Percentiles rank a stretch among this genome's conserved stretches.
Conservation (phyloP, 1,140 invertebrate species). For the Megalonaias nervosa region DNA sequence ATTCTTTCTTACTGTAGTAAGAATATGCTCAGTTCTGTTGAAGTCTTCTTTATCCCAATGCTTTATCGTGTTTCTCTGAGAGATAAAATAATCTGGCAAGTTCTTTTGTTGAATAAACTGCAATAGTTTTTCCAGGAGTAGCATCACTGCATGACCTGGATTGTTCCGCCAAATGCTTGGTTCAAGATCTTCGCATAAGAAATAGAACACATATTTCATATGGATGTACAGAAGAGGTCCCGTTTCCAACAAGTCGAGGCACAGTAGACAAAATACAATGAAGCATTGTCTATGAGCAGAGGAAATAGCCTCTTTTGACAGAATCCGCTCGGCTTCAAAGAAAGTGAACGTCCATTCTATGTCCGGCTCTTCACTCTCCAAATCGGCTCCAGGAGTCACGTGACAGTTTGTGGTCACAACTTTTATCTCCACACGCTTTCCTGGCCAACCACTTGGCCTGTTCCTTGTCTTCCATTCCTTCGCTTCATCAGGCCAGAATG, state of each 20-base stretch:
- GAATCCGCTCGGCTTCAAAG: conserved; percentile 24
- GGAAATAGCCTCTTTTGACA: conserved; percentile 25
- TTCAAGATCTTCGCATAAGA: conserved; percentile 25
- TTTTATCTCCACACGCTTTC: conserved; percentile 31
- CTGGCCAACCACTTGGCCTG: conserved; percentile 26
- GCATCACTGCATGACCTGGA: conserved; percentile 19
- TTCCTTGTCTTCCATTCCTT: conserved; percentile 21
- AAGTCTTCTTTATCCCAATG: conserved; percentile 25
- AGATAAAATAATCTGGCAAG: conserved; percentile 31
- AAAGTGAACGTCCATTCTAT: conserved; percentile 34
- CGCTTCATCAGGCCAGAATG: conserved; percentile 25
- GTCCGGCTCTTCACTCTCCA: conserved; percentile 26
- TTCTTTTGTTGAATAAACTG: conserved; percentile 20
- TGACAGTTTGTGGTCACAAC: conserved; percentile 22
- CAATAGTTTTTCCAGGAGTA: conserved; percentile 16
- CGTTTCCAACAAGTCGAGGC: conserved; percentile 18
- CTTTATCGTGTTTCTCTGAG: conserved; percentile 30
- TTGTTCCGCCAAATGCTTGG: conserved; percentile 25
- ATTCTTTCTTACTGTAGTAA: conserved; percentile 18
- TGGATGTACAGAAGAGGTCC: conserved; percentile 10
- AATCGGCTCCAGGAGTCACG: conserved; percentile 32
- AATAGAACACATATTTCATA: conserved; percentile 31
- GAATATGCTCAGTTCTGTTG: not conserved
- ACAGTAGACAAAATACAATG: conserved; percentile 29
- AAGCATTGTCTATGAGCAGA: conserved; percentile 31